Evolutionary conservation across 2,797 vertebrate genomes (phyloP), one percentile per base, ranked within the genome.

Genomic region (Sebastes matsubarae): DNA sequence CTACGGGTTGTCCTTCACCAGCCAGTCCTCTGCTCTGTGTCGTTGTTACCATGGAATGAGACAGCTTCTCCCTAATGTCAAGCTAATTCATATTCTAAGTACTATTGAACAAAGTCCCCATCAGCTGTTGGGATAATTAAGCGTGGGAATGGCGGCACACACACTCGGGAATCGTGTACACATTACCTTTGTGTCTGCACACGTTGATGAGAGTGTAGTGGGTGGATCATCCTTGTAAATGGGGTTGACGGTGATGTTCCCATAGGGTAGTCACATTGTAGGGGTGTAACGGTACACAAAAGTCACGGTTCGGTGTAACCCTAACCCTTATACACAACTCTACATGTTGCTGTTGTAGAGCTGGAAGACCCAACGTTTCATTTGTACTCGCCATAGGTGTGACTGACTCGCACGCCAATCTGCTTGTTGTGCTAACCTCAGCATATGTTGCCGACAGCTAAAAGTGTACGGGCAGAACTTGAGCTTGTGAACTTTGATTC

Each of bases 1-100:
- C 38, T 72, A 42, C 74, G 65, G 32, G 60, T 5, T 46, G 81
- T 82, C 87, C 79, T 86, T 86, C 81, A 67, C 20, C 32, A 79
- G 46, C 16, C 22, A 58, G 70, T 34, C 50, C 30, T 50, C 14
- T 10, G 14, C 42, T 58, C 75, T 46, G 12, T 68, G 68, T 72
- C 71, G 30, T 36, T 29, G 73, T 75, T 65, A 30, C 29, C 42
- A 24, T n/a, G 32, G 27, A 55, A 20, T 16, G 59, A 74, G 25
- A 54, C 29, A 0, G 42, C 42, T 46, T 46, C 42, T 46, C 42
- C 42, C 42, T 46, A 12, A 14, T 12, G 6, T 71, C 34, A 16
- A 52, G 50, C 68, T 78, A 24, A 76, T 76, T 80, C 68, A 20
- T 52, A 52, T 52, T 5, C 50, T 52, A 30, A 54, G 76, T 66